Base-by-base conservation (phyloP, 2,888 invertebrate species). In the Charanyca ferruginea region DNA sequence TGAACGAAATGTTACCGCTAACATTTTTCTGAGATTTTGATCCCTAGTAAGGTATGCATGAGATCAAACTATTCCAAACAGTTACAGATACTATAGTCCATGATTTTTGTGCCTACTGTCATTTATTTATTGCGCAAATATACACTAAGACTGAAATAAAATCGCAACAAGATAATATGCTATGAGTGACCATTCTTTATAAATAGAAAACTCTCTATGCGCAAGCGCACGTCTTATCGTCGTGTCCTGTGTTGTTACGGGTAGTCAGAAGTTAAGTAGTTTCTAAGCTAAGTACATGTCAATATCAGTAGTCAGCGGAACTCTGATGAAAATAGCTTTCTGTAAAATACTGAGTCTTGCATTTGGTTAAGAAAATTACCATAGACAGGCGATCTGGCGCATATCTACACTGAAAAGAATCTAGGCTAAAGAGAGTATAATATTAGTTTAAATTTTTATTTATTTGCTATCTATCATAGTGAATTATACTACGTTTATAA, bases 401-500 rank as follows among this genome's bases (percentile, higher is more conserved):
- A 51, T n/a, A 74, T 65, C 59, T 49, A 73, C 71, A 73, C 78
- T 79, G 73, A 77, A 67, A 60, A 66, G 73, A 80, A 67, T 53
- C 25, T 76, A 82, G 67, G 69, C 74, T 58, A 74, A 55, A 74
- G 83, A 64, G 75, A 79, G 79, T 77, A 65, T 66, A 66, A 78
- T 51, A 55, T 80, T 64, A 62, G 71, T 66, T 75, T 77, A 68
- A 77, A 72, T 81, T 86, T 87, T 89, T 84, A 65, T 87, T 89
- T 84, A 64, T 89, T 90, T 88, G 88, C 88, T 82, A 82, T 77
- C 79, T 83, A 65, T 86, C 84, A 84, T 80, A 82, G 79, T 84
- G 79, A 78, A 69, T 75, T 80, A n/a, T n/a, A n/a, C n/a, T n/a
- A n/a, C n/a, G n/a, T n/a, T n/a, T n/a, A n/a, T n/a, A n/a, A n/a